Percentiles rank a stretch among this genome's conserved stretches.
Conservation (phyloP, 2,888 invertebrate species). For the Acronicta psi region DNA sequence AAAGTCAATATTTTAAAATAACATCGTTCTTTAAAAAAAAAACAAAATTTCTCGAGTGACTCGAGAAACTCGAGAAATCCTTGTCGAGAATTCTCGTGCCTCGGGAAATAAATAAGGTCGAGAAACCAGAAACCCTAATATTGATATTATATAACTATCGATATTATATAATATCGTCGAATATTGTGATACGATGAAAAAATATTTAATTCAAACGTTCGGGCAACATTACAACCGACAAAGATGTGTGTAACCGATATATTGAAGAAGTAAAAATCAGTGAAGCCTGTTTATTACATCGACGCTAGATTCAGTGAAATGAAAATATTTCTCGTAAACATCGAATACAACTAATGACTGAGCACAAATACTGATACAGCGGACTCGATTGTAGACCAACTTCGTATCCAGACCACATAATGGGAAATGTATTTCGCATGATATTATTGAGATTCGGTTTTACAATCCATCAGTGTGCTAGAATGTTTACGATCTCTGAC, state of each 20-base stretch:
- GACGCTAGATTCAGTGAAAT: conserved; percentile 34
- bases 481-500: conserved; percentile 47
- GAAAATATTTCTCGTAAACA: conserved; percentile 45
- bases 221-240: conserved; percentile 8
- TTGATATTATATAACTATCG: too few species aligned
- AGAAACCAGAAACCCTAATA: too few species aligned
- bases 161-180: too few species aligned
- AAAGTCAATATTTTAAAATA: too few species aligned
- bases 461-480: conserved; percentile 35
- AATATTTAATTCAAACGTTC: too few species aligned
- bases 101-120: too few species aligned
- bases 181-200: too few species aligned
- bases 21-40: too few species aligned
- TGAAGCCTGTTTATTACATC: conserved; percentile 23
- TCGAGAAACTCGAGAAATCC: too few species aligned
- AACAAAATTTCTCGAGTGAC: too few species aligned
- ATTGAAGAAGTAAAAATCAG: conserved; percentile 30
- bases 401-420: conserved; percentile 43
- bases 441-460: conserved; percentile 45
- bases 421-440: conserved; percentile 39
- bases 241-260: conserved; percentile 17
- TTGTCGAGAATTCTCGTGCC: too few species aligned
- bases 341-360: conserved; percentile 39
- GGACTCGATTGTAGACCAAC: conserved; percentile 38
- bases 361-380: conserved; percentile 33